Base-by-base conservation (phyloP, 2,797 vertebrate species). In the Oryzias dopingdopingensis region DNA sequence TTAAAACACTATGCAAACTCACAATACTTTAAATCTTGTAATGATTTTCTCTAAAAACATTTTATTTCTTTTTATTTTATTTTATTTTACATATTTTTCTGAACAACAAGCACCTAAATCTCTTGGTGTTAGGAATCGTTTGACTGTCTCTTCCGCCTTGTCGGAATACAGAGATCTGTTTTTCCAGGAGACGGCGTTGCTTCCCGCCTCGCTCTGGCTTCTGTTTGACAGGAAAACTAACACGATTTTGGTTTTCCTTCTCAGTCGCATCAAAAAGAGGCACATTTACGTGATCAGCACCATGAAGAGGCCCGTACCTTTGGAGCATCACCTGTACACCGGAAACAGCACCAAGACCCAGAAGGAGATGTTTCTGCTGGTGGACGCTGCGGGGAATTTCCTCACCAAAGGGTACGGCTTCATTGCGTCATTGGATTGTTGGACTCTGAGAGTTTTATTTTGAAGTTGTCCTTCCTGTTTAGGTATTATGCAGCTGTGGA, bases 211-310 rank as follows among this genome's bases (percentile, higher is more conserved):
- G 32, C 12, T 37, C 32, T 10, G 8, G 29, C 8, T 32, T 32
- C 8, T 32, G 29, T 32, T 10, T 32, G 8, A 10, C 26, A 2
- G 29, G 7, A 32, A 10, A 8, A 3, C 7, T 32, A 32, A 37
- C 10, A 37, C 3, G 10, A 37, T 4, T 37, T 3, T 42, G 6
- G 15, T 29, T 14, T 22, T 24, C 6, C 0, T 17, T 23, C 5
- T 1, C 57, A 97, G 95, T 66, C 91, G 94, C 15, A 95, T 96
- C 56, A 97, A 97, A 80, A 93, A 93, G 84, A 92, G 84, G 60
- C 93, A 91, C 20, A 94, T 97, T 81, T 96, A 94, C 0, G 95
- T 97, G 71, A 95, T 96, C 86, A 97, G 95, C 89, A 97, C 95
- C 0, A 56, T 90, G 24, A 92, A 94, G 69, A 91, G 95, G 14